phyloP scores from a whole-genome alignment of 2,797 vertebrate species.

The Melanogrammus aeglefinus region DNA sequence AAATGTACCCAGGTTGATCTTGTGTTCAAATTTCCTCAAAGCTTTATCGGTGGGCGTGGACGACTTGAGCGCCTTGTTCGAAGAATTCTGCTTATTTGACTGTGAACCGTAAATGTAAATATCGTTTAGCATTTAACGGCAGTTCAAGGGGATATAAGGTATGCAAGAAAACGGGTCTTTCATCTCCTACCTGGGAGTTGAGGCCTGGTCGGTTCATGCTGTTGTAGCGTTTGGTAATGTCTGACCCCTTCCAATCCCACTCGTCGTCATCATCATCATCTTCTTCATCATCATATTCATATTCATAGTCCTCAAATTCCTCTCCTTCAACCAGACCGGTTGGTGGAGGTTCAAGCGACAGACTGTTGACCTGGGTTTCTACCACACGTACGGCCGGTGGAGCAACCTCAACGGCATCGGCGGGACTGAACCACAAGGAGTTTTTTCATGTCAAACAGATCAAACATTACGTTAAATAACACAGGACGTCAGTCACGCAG shows the following conservation, averaged over 20 bases:
- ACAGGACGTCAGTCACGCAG: neutral
- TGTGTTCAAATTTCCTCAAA: slow-evolving; percentile 90
- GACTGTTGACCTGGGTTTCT: slow-evolving; percentile 9
- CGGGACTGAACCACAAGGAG: neutral
- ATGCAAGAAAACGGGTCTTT: neutral
- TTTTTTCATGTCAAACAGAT: neutral
- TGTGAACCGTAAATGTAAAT: slow-evolving; percentile 51
- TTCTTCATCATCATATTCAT: slow-evolving; percentile 50
- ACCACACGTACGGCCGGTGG: neutral
- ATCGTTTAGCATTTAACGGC: neutral
- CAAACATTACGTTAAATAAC: neutral
- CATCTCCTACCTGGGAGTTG: slow-evolving; percentile 76
- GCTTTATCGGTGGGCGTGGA: slow-evolving; percentile 87
- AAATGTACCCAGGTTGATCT: slow-evolving; percentile 86
- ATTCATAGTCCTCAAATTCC: slow-evolving; percentile 46
- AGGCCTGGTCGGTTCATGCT: slow-evolving; percentile 49
- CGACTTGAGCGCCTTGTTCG: slow-evolving; percentile 65
- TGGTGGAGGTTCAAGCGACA: slow-evolving; percentile 22
- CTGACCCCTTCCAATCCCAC: slow-evolving; percentile 81
- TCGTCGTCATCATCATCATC: slow-evolving; percentile 73
- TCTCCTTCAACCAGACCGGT: neutral
- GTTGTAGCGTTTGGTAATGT: slow-evolving; percentile 67
- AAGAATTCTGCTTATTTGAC: slow-evolving; percentile 77
- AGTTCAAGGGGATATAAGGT: neutral
- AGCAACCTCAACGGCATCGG: neutral